Percentiles rank a stretch among this genome's conserved stretches.
Conservation (phyloP, 2,113 vertebrate genomes). For the Seriola aureovittata region DNA sequence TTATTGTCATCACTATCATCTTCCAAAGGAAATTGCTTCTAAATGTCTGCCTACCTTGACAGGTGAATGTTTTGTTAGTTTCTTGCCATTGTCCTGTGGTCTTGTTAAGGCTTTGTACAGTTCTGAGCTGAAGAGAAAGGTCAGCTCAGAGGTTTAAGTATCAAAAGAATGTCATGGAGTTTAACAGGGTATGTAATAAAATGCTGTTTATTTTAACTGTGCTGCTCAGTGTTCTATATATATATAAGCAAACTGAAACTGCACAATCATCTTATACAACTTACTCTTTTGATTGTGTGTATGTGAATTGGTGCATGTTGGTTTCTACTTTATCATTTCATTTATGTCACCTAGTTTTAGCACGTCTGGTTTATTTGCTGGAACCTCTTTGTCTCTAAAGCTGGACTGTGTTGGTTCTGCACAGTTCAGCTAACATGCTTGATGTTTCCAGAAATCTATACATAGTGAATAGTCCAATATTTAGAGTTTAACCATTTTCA, state of each 20-base stretch:
- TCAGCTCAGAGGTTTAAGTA: slow-evolving; percentile 8
- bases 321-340: neutral
- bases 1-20: slow-evolving; percentile 27
- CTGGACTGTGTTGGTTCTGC: neutral
- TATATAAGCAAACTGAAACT: neutral
- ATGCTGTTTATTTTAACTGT: slow-evolving; percentile 54
- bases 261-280: neutral
- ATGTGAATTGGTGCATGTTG: neutral
- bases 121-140: neutral
- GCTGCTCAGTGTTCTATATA: slow-evolving; percentile 21
- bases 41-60: slow-evolving; percentile 31
- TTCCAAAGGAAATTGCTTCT: slow-evolving; percentile 25
- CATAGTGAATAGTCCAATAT: no score
- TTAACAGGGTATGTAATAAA: slow-evolving; percentile 66
- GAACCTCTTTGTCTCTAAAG: neutral
- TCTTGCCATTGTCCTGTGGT: slow-evolving; percentile 33
- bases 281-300: no score
- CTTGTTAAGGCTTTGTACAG: slow-evolving; percentile 24
- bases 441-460: neutral
- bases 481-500: no score
- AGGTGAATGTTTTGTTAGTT: slow-evolving; percentile 52
- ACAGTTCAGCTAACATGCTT: neutral
- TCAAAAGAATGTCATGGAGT: slow-evolving; percentile 31
- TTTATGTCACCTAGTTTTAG: neutral
- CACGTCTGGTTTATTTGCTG: neutral